These are phyloP conservation scores for Thecophora atra DNA, from an alignment of 2,888 invertebrate genomes.

Conservation along the genomic window DNA sequence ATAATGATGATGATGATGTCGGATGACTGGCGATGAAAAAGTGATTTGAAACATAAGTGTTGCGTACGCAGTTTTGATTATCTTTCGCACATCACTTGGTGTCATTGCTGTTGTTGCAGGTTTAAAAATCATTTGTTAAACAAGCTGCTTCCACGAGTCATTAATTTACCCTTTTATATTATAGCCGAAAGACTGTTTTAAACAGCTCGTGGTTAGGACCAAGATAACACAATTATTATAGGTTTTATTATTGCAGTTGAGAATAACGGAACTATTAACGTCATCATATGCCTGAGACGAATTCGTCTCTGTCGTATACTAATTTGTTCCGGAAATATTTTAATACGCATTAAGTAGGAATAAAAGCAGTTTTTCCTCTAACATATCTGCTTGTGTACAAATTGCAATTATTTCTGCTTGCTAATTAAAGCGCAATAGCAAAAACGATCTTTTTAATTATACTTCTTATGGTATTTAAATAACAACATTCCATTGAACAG, in stretches of 20 bases:
- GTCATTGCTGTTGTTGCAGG: not conserved
- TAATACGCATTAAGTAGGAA: too few relatives aligned
- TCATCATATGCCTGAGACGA: too few relatives aligned
- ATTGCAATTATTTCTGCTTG: too few relatives aligned
- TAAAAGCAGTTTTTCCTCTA: too few relatives aligned
- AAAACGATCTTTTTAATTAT: too few relatives aligned
- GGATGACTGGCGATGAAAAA: not conserved
- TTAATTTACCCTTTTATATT: slow-evolving; percentile 6
- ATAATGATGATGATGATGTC: not conserved
- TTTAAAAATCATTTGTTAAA: not conserved
- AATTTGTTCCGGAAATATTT: not conserved
- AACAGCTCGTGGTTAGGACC: not conserved
- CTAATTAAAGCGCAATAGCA: too few relatives aligned
- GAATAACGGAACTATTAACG: too few relatives aligned
- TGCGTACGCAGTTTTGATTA: slow-evolving; percentile 31
- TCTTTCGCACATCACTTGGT: slow-evolving; percentile 25
- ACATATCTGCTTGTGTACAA: too few relatives aligned
- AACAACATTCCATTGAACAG: too few relatives aligned
- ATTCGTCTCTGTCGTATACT: too few relatives aligned
- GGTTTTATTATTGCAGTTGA: not conserved
- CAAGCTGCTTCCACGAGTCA: not conserved
- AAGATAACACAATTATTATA: not conserved
- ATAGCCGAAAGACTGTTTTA: not conserved
- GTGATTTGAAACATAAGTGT: slow-evolving; percentile 5
- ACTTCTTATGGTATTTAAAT: too few relatives aligned